Evolutionary conservation across 2,113 vertebrate species (phyloP).

Genomic region (Eptesicus fuscus): DNA sequence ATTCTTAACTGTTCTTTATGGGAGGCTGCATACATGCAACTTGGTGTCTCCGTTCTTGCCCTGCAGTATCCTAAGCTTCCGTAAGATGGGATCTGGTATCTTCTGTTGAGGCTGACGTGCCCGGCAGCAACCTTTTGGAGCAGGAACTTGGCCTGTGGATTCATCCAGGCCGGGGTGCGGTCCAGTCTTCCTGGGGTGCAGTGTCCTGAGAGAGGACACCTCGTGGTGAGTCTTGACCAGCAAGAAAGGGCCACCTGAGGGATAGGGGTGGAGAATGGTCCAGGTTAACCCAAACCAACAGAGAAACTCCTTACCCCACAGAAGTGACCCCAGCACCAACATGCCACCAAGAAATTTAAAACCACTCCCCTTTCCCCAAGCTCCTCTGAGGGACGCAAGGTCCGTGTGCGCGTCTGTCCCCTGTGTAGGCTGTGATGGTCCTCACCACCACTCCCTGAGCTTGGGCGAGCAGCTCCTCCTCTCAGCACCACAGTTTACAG

Average conservation of each 20-base stretch:
- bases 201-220: not conserved
- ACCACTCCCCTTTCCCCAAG: not conserved
- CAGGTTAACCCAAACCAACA: not conserved
- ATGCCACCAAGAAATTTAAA: not conserved
- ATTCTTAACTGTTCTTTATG: not conserved
- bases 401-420: not conserved
- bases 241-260: not conserved
- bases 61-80: not conserved
- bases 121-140: not conserved
- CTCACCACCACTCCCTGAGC: not conserved
- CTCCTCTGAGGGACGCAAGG: not conserved
- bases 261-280: not conserved
- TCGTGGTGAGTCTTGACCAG: not conserved
- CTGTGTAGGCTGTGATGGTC: rapidly evolving
- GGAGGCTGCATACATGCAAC: not conserved
- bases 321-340: not conserved
- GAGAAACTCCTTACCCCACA: not conserved
- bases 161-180: not conserved
- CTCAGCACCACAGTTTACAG: not conserved
- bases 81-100: not conserved
- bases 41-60: not conserved
- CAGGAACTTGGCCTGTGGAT: not conserved
- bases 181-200: not conserved
- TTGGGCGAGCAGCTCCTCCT: not conserved
- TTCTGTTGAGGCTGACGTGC: not conserved